A percentile compares a stretch with the other conserved stretches of the same genome.
These are phyloP conservation scores for Trichechus manatus DNA, from an alignment of 2,113 vertebrate species.

Conservation along the genomic window DNA sequence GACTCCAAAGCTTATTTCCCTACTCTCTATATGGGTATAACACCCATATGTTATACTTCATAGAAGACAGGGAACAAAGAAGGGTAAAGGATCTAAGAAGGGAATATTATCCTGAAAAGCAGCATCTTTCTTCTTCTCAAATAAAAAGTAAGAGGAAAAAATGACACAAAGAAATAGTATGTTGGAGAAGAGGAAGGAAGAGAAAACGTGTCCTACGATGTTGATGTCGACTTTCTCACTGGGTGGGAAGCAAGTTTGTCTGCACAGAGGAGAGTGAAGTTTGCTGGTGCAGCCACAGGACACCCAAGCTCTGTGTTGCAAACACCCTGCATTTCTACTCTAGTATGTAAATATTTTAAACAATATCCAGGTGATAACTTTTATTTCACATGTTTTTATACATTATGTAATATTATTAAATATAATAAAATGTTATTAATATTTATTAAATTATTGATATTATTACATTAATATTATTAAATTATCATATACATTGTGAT, in stretches of 20 bases:
- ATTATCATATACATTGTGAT: too few relatives aligned
- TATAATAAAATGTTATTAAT: too few relatives aligned
- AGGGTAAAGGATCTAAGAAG: background rate
- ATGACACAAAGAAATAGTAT: background rate
- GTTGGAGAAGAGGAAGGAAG: background rate
- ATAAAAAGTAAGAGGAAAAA: background rate
- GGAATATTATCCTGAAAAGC: background rate
- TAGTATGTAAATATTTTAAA: background rate
- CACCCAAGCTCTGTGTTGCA: background rate
- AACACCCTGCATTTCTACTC: background rate
- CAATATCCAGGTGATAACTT: background rate
- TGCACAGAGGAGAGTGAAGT: fast-evolving
- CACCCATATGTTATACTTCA: background rate
- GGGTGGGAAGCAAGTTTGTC: background rate
- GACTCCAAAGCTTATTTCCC: background rate
- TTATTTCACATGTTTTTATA: background rate
- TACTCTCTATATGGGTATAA: background rate
- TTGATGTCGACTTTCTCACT: background rate
- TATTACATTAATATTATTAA: too few relatives aligned
- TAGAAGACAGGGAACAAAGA: background rate
- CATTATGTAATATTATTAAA: background rate
- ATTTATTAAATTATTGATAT: too few relatives aligned
- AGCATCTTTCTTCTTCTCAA: background rate
- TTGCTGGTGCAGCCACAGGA: fast-evolving
- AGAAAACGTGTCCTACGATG: background rate